These are phyloP conservation scores for Serilophus lunatus DNA, from an alignment of 2,113 vertebrate genomes.

Conservation along the genomic window DNA sequence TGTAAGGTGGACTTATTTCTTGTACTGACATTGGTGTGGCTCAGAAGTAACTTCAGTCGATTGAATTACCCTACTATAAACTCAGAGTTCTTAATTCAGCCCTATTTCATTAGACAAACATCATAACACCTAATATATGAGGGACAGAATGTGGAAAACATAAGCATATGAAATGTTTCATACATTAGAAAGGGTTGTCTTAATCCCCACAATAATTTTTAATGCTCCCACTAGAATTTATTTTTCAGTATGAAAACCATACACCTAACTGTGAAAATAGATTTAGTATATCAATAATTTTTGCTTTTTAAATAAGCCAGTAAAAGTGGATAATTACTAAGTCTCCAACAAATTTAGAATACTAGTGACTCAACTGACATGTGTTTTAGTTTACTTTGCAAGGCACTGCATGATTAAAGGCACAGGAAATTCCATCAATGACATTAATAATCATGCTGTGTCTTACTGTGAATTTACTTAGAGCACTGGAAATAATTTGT, in stretches of 20 bases:
- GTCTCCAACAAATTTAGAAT: background rate
- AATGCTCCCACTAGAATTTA: background rate
- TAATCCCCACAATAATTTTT: background rate
- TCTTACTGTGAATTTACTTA: background rate
- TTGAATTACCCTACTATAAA: background rate
- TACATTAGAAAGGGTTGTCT: background rate
- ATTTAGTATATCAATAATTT: background rate
- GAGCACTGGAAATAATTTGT: background rate
- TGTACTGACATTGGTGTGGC: background rate
- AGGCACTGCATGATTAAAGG: background rate
- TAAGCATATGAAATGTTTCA: background rate
- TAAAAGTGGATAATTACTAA: slow-evolving; percentile 4
- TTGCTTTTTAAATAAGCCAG: slow-evolving; percentile 3
- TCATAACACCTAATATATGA: background rate
- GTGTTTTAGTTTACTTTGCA: background rate
- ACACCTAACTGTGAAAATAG: background rate
- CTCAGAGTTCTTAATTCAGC: background rate
- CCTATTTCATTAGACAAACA: background rate
- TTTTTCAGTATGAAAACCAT: background rate
- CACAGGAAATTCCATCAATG: background rate
- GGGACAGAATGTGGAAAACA: background rate
- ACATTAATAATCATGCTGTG: background rate
- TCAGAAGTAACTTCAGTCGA: background rate
- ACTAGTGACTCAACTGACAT: background rate
- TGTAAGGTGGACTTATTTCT: background rate